phyloP scores from a whole-genome alignment of 2,888 invertebrate species.

The Phengaris alcon region DNA sequence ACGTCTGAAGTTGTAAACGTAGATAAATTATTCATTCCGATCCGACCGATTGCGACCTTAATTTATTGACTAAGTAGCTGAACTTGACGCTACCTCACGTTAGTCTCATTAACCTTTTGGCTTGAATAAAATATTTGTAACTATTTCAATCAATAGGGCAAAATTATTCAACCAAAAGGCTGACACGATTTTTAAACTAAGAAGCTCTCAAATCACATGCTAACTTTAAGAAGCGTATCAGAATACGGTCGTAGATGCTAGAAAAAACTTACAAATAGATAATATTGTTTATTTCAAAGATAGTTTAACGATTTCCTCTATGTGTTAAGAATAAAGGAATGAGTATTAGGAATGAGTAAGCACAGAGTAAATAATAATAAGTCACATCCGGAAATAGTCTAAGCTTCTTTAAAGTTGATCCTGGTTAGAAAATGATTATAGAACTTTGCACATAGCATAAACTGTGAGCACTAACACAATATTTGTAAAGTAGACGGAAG shows the following conservation, averaged over 20 bases:
- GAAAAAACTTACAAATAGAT: no score
- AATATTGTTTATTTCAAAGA: background rate
- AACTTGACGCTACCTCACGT: slow-evolving; percentile 4
- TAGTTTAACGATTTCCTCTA: background rate
- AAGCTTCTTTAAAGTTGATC: background rate
- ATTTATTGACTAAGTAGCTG: background rate
- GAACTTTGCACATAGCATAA: no score
- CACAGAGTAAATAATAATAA: background rate
- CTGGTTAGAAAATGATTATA: background rate
- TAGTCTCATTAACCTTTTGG: background rate
- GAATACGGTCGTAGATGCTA: no score
- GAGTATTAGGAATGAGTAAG: background rate
- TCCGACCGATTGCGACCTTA: no score
- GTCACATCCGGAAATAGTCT: slow-evolving; percentile 5
- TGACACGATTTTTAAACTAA: no score
- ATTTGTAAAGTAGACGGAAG: slow-evolving; percentile 4
- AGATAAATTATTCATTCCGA: slow-evolving; percentile 2
- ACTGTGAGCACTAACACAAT: background rate
- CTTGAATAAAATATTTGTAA: background rate
- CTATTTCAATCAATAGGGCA: background rate
- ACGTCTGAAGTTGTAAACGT: background rate
- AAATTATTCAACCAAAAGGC: background rate
- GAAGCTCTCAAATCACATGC: no score
- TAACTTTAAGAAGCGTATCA: no score
- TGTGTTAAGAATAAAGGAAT: background rate